Base-by-base conservation (phyloP, 2,113 vertebrate genomes). In the Mus pahari region DNA sequence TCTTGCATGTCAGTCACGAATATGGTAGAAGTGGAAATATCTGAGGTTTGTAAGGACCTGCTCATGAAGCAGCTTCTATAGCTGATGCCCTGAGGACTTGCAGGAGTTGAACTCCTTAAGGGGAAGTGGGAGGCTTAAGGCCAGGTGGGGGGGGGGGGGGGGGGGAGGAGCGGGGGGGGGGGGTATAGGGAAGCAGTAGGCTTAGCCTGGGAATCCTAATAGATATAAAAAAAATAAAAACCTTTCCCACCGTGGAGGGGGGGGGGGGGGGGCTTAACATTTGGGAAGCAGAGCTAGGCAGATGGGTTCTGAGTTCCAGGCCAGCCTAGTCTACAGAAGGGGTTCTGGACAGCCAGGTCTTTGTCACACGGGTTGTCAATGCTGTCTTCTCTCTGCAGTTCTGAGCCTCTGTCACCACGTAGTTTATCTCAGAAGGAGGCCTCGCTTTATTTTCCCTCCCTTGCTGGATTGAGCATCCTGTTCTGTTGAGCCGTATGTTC, bases 21-120 rank as follows among this genome's bases (percentile, higher is more conserved):
- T 31, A 13, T 22, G 31, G 45, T 39, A 45, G 53, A 87, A 78
- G 3, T 62, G 33, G 31, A 91, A 91, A 26, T 16, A 3, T 14
- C 89, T 81, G 64, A 20, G 12, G 22, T 81, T 95, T 92, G 60
- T 91, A 91, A 73, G 71, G 16, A 53, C 82, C 86, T 96, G 82
- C 31, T 50, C 78, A 58, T 71, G 84, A 93, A 58, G 39, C 39
- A 64, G 2, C 84, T 78, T 91, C n/a, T 73, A 86, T 87, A 39
- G 33, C 87, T 82, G 31, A 78, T 88, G 26, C 48, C 83, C 94
- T 90, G 39, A 92, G 66, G 74, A 93, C 9, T 58, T 31, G 60
- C 4, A 83, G 58, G 81, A 90, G 87, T 71, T 92, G 64, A 89
- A 64, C n/a, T 84, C 82, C 42, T 90, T 78, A 88, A 75, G 75